Evolutionary conservation across 2,113 vertebrate species (phyloP).

Genomic region (Peucedramus taeniatus): DNA sequence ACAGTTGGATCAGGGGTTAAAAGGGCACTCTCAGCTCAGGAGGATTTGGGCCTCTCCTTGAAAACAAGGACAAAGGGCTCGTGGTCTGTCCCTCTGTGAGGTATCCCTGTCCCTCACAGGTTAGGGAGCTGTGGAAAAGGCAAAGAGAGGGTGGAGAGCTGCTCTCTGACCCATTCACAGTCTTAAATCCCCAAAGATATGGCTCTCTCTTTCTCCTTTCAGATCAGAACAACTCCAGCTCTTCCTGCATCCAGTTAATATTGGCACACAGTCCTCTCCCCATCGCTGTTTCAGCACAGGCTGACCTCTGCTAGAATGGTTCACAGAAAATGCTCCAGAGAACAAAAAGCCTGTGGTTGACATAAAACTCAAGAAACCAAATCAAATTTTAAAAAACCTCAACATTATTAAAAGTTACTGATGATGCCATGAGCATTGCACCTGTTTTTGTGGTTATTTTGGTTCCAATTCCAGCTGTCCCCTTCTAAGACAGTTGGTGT

Average conservation of each 20-base stretch:
- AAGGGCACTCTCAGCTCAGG: background rate
- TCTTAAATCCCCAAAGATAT: background rate
- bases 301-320: background rate
- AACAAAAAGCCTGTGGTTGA: background rate
- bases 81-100: background rate
- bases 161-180: background rate
- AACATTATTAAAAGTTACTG: background rate
- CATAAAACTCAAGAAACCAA: background rate
- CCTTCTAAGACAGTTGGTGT: background rate
- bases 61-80: background rate
- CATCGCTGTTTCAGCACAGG: background rate
- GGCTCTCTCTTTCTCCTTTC: background rate
- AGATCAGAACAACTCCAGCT: background rate
- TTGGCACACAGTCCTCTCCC: background rate
- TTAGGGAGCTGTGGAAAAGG: background rate
- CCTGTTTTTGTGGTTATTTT: background rate
- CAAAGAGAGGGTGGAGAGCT: background rate
- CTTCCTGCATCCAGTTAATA: background rate
- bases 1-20: background rate
- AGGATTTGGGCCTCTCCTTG: background rate
- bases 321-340: background rate
- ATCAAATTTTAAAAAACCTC: background rate
- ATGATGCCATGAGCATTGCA: background rate
- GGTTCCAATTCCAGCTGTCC: background rate
- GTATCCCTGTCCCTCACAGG: background rate